Evolutionary conservation across 1,140 invertebrate genomes (phyloP).

Genomic region (Hormaphis cornu): DNA sequence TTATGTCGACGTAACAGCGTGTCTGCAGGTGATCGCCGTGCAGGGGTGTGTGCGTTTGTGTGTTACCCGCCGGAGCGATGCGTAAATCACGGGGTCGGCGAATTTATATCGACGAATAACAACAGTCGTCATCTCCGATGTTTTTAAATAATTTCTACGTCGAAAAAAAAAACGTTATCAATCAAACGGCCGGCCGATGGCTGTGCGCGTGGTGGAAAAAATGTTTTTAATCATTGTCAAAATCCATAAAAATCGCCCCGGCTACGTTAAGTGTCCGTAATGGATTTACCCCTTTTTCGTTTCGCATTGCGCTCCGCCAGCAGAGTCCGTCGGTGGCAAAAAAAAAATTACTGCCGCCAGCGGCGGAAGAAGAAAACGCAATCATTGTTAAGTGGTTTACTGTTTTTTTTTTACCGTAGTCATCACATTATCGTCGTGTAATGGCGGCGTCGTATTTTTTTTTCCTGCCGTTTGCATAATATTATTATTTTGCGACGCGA

Average conservation of each 20-base stretch:
- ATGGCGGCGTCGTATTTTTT: not conserved
- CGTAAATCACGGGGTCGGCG: conserved; percentile 24
- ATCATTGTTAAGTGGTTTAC: conserved; percentile 26
- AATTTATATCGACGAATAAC: conserved; percentile 3
- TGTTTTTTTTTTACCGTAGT: not conserved
- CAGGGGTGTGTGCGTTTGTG: not conserved
- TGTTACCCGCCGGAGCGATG: no score
- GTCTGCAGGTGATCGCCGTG: not conserved
- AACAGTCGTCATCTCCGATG: no score
- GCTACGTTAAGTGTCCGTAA: conserved; percentile 5
- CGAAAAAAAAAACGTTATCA: no score
- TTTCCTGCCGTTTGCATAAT: no score
- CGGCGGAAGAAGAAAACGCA: conserved; percentile 6
- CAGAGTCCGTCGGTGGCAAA: not conserved
- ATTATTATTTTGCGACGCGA: no score
- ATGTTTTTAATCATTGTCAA: conserved; percentile 27
- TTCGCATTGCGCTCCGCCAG: not conserved
- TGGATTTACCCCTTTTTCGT: conserved; percentile 20
- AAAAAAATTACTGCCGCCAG: not conserved
- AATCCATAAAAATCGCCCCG: conserved; percentile 24
- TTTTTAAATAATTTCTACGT: no score
- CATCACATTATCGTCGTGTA: not conserved
- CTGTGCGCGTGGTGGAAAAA: not conserved
- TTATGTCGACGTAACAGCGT: not conserved
- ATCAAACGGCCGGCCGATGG: not conserved